A percentile compares a stretch with the other conserved stretches of the same genome.
Evolutionary conservation across 2,888 invertebrate genomes (phyloP).

Genomic region (Cabera pusaria): DNA sequence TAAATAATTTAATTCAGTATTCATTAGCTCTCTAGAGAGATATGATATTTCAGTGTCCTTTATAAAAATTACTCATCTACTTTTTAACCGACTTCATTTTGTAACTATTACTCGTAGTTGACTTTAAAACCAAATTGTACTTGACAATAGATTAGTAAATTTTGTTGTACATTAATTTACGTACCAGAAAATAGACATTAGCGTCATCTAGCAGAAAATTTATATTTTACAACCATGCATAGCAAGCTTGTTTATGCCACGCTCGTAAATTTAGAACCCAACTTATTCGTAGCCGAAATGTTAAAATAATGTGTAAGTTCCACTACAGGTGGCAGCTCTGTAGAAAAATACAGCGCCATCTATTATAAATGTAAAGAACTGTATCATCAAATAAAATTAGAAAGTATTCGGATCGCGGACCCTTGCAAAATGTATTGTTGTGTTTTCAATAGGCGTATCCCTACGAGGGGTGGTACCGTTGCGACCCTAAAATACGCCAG

Average conservation of each 20-base stretch:
- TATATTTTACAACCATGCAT: not conserved
- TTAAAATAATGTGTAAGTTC: slow-evolving; percentile 9
- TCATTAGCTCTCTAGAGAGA: too few species aligned
- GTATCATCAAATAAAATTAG: slow-evolving; percentile 5
- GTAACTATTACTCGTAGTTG: too few species aligned
- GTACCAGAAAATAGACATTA: not conserved
- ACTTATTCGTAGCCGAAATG: not conserved
- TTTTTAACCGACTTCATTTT: too few species aligned
- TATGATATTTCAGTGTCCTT: too few species aligned
- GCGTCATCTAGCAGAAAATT: slow-evolving; percentile 2
- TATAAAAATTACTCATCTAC: too few species aligned
- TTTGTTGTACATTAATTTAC: too few species aligned
- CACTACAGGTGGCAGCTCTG: slow-evolving; percentile 44
- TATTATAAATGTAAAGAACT: slow-evolving; percentile 31
- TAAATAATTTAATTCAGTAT: too few species aligned
- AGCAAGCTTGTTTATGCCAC: not conserved
- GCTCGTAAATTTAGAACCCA: not conserved
- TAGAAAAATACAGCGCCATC: slow-evolving; percentile 43
- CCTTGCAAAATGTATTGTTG: slow-evolving; percentile 20
- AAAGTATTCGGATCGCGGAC: slow-evolving; percentile 6
- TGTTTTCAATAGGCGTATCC: slow-evolving; percentile 52
- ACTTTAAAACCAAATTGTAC: too few species aligned
- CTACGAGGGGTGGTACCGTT: slow-evolving; percentile 55
- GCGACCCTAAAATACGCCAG: slow-evolving; percentile 40
- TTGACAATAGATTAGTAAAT: too few species aligned